Evolutionary conservation across 2,113 vertebrate species (phyloP), one percentile per base, ranked within the genome.

Genomic region (Sporophila hypoxantha): DNA sequence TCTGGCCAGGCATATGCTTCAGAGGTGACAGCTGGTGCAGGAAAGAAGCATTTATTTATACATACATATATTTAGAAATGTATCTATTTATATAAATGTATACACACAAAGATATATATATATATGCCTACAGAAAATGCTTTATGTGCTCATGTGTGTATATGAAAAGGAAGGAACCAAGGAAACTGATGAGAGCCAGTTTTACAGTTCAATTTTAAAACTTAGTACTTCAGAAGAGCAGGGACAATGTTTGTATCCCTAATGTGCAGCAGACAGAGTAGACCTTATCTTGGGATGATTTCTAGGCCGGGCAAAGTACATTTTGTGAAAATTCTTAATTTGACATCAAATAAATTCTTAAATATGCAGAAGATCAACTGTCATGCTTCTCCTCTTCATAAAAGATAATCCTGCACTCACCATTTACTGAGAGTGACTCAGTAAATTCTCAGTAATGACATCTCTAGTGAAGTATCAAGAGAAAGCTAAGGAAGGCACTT

Each of bases 311-410:
- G 57, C 14, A 81, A 93, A 82, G 49, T 46, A 65, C 1, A 9
- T 29, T 81, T 81, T 91, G 88, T 60, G 11, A 46, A 87, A 87
- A 81, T 90, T 85, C 41, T 82, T 87, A 87, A 82, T 77, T 92
- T 93, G 68, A 79, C 82, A 82, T 87, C n/a, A 82, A 84, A 88
- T 93, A 88, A 82, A 90, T 94, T 85, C 71, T 94, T 91, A 89
- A 92, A 80, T 92, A 85, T 83, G 49, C 50, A 85, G 67, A 79
- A 80, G 53, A 88, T 88, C 57, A 74, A 46, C 82, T 87, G 57
- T 83, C 50, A 75, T 0, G 0, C 27, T 83, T 92, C 49, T 50
- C 32, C 20, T 61, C 14, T 71, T 91, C 49, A 65, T 81, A 75
- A 92, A 89, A 84, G 75, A 57, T 64, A 71, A 64, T 76, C 25